Evolutionary conservation across 2,797 vertebrate genomes (phyloP).

Genomic region (Brachymystax lenok): DNA sequence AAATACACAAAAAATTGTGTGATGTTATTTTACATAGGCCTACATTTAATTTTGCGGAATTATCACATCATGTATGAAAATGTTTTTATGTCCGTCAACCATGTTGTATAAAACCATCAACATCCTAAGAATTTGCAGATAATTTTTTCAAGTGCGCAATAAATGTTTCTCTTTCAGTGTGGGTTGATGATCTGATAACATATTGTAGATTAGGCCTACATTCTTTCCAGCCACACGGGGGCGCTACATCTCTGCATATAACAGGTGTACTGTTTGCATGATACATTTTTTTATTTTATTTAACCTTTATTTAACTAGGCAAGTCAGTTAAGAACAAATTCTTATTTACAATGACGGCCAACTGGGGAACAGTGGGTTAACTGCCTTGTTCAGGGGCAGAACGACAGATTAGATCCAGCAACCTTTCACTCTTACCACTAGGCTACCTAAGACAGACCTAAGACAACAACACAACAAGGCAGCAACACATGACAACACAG

Average conservation of each 20-base stretch:
- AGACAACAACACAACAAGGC: no score
- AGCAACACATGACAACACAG: no score
- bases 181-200: not conserved
- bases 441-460: no score
- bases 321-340: no score
- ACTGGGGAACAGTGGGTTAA: no score
- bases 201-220: not conserved
- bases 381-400: no score
- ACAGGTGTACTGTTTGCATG: constrained; percentile 2
- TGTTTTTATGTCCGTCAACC: not conserved
- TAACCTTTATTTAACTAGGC: no score
- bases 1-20: not conserved
- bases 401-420: no score
- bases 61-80: not conserved
- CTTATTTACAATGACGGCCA: no score
- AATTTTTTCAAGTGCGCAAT: not conserved
- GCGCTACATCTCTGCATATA: constrained; percentile 49
- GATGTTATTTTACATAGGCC: not conserved
- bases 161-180: not conserved
- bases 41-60: not conserved
- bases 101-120: not conserved
- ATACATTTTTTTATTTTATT: no score
- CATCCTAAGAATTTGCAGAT: not conserved
- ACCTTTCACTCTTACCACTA: no score
- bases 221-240: constrained; percentile 43